Base-by-base conservation (phyloP, 2,797 vertebrate species). In the Myotis myotis region DNA sequence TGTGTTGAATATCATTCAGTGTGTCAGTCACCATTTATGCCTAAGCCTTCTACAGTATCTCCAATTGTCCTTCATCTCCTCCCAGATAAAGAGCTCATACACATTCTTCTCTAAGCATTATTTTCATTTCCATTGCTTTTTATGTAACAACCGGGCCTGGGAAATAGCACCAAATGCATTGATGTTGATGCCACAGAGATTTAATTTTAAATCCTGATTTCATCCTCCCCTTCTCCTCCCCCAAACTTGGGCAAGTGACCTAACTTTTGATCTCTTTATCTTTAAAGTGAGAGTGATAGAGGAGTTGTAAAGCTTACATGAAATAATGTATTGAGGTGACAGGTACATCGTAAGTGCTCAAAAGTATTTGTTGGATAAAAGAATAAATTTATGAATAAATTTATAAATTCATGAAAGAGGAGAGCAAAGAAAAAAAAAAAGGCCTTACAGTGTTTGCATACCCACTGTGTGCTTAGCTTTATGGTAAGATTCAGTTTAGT, bases 191-290 rank as follows among this genome's bases (percentile, higher is more conserved):
- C 82, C 57, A 92, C 28, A 93, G 71, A 92, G 20, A 62, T 82
- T 71, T 78, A 60, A 84, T 87, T 80, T 93, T 78, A 95, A 95
- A 84, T 84, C 44, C 13, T 68, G 20, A 12, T 89, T 94, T 91
- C 28, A 11, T 80, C 22, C 13, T 19, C 25, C 38, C 11, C 22
- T 33, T 16, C 13, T 30, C 8, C 25, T 1, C 44, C 47, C 36
- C 38, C 38, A 76, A 84, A 89, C 51, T 71, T 95, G 51, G 85
- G 30, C 23, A 74, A 80, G 12, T 57, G 41, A 81, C 19, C 22
- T 62, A 76, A 68, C 33, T 72, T 79, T 62, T 25, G 55, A n/a
- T 79, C 80, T 94, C 51, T 49, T 89, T 78, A 30, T 92, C 70
- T 92, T 78, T 76, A 93, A 81, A 84, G 55, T 74, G 17, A 28